A percentile compares a stretch with the other conserved stretches of the same genome.
phyloP scores from a whole-genome alignment of 2,888 invertebrate genomes.

The Catonia carolina region DNA sequence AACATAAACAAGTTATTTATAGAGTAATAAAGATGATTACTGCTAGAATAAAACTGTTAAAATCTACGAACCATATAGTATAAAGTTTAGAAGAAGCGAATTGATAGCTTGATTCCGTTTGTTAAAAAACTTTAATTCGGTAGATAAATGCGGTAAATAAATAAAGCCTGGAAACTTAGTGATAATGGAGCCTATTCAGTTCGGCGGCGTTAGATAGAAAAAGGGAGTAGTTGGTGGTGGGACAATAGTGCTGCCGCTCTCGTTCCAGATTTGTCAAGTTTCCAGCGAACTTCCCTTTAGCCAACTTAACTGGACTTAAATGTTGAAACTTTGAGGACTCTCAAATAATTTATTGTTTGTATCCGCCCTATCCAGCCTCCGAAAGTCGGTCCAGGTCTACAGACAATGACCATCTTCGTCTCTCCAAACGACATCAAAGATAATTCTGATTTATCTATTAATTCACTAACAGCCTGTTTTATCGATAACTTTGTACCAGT shows the following conservation, averaged over 20 bases:
- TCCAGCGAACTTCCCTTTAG: slow-evolving; percentile 7
- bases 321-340: slow-evolving; percentile 15
- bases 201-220: too few species aligned
- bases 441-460: too few species aligned
- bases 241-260: slow-evolving; percentile 11
- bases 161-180: slow-evolving; percentile 3
- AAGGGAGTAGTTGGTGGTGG: background rate
- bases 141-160: slow-evolving; percentile 13
- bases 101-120: slow-evolving; percentile 1
- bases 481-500: too few species aligned
- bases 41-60: too few species aligned
- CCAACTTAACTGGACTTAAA: slow-evolving; percentile 15
- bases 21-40: too few species aligned
- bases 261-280: slow-evolving; percentile 15
- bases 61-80: too few species aligned
- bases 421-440: background rate
- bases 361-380: background rate
- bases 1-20: too few species aligned
- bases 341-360: slow-evolving; percentile 14
- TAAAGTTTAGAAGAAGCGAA: background rate
- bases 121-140: slow-evolving; percentile 10
- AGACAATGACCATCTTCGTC: slow-evolving; percentile 5
- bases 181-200: slow-evolving; percentile 1
- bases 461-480: too few species aligned
- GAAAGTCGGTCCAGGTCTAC: background rate